These are phyloP conservation scores for Crax fasciolata DNA, from an alignment of 2,797 vertebrate species.

Conservation along the genomic window DNA sequence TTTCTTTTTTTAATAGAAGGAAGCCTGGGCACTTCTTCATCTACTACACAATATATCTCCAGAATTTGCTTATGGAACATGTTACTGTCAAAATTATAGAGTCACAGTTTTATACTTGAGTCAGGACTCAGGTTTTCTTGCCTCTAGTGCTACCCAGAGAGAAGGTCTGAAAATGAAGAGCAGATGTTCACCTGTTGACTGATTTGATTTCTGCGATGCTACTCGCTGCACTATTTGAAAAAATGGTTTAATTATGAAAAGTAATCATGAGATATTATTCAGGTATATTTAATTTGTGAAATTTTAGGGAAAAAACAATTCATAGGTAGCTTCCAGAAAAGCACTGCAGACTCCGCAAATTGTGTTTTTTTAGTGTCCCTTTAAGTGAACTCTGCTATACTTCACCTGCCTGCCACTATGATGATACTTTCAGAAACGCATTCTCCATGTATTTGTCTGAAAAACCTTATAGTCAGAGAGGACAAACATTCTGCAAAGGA, in stretches of 20 bases:
- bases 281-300: slow-evolving; percentile 13
- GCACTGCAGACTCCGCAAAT: neutral
- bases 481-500: neutral
- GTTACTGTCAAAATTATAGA: neutral
- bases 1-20: neutral
- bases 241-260: slow-evolving; percentile 25
- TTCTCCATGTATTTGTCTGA: neutral
- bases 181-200: neutral
- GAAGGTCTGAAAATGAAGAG: neutral
- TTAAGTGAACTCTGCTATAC: slow-evolving; percentile 1
- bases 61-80: neutral
- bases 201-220: neutral
- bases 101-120: neutral
- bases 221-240: neutral
- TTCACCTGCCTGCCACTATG: neutral
- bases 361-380: neutral
- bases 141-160: neutral
- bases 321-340: neutral
- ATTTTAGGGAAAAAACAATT: slow-evolving; percentile 12
- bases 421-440: neutral
- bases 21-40: neutral
- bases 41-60: neutral
- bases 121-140: neutral
- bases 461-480: neutral
- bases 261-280: neutral